Evolutionary conservation across 2,113 vertebrate genomes (phyloP), one percentile per base, ranked within the genome.

Genomic region (Columba livia): DNA sequence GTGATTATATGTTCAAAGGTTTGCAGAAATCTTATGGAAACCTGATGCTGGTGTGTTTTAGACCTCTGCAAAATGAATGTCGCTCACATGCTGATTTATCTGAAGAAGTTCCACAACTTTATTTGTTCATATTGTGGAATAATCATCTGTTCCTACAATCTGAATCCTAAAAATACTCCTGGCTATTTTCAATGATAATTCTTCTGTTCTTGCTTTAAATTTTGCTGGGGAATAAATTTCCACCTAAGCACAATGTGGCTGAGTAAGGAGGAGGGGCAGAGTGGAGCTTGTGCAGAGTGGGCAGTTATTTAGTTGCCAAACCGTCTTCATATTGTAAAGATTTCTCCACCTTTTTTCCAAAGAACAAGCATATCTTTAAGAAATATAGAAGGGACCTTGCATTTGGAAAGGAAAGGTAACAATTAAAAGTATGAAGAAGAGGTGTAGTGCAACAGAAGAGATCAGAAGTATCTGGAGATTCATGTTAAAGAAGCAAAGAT

Each of bases 271-370:
- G 90, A 89, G 93, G 74, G 79, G 62, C 90, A 40, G 81, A 89
- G 81, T 28, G 92, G 65, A 72, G 62, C 78, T 57, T 89, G 60
- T 74, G 90, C 81, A 57, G 93, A 47, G 80, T 72, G 42, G 64
- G 69, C 51, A 87, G 73, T 94, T 62, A 13, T 26, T 71, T 20
- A 23, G 6, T 80, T 91, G 32, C 65, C 80, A 86, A 92, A 81
- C 29, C 80, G 90, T 50, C 77, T 88, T 86, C 89, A 38, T 3
- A 16, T 42, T 73, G 86, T 9, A 2, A 74, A 48, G 48, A 60
- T 84, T 88, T 69, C 72, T 87, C 72, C 77, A 81, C 80, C 40
- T 85, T 84, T 84, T 92, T 78, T 79, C 60, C 24, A 87, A 81
- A 93, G 91, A 73, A 78, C 44, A 23, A 48, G 69, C 29, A 25